phyloP scores from a whole-genome alignment of 2,888 invertebrate species.

The Linhomoeus sp. region DNA sequence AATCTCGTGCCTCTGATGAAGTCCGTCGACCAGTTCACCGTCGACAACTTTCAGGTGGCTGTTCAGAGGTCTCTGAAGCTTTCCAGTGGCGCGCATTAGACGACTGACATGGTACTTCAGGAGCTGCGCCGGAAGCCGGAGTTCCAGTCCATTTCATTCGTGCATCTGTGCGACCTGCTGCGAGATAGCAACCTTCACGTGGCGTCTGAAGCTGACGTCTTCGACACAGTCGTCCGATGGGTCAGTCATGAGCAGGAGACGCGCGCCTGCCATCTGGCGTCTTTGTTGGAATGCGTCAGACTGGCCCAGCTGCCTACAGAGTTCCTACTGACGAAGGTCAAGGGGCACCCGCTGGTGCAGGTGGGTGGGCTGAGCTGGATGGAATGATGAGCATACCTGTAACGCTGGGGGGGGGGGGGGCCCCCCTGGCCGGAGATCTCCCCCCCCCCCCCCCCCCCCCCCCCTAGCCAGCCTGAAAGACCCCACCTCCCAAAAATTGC shows the following conservation, averaged over 20 bases:
- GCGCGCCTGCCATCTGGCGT: slow-evolving; percentile 21
- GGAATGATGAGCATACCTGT: too few relatives aligned
- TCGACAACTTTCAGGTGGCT: slow-evolving; percentile 13
- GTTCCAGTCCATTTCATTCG: slow-evolving; percentile 11
- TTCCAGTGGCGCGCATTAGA: not conserved
- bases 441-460: too few relatives aligned
- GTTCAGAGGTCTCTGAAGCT: not conserved
- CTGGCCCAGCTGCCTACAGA: slow-evolving; percentile 28
- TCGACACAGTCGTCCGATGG: slow-evolving; percentile 33
- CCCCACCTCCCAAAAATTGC: too few relatives aligned
- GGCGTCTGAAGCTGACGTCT: slow-evolving; percentile 21
- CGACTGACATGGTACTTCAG: too few relatives aligned
- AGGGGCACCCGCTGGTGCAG: slow-evolving; percentile 10
- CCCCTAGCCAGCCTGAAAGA: too few relatives aligned
- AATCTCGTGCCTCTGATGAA: slow-evolving; percentile 13
- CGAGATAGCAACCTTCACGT: slow-evolving; percentile 13
- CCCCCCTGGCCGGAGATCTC: too few relatives aligned
- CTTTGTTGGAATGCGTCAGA: slow-evolving; percentile 26
- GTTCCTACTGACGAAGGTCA: slow-evolving; percentile 24
- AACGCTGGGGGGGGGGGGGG: too few relatives aligned
- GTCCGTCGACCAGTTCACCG: slow-evolving; percentile 14
- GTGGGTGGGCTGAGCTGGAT: slow-evolving; percentile 1
- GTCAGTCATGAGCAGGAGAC: slow-evolving; percentile 24
- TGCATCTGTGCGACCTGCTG: slow-evolving; percentile 13
- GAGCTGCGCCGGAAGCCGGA: slow-evolving; percentile 10